phyloP scores from a whole-genome alignment of 2,797 vertebrate genomes.

The Varecia variegata region DNA sequence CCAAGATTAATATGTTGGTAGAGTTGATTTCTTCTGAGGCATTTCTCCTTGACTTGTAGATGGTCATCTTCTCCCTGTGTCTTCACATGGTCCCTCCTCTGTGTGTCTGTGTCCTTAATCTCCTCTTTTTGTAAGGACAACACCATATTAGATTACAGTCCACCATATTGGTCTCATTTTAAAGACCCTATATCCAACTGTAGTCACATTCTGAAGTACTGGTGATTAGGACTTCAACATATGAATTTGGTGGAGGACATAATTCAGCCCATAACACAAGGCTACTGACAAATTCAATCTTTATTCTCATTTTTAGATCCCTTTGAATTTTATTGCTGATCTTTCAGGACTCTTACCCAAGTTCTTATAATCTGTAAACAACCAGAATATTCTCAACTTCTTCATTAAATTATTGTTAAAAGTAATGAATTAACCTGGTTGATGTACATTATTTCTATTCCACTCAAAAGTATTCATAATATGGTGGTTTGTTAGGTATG shows the following conservation, averaged over 20 bases:
- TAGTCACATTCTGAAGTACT: neutral
- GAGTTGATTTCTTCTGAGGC: neutral
- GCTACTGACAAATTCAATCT: neutral
- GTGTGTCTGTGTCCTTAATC: neutral
- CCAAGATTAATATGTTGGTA: neutral
- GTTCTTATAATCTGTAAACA: neutral
- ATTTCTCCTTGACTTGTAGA: neutral
- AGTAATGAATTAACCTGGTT: neutral
- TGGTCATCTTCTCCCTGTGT: neutral
- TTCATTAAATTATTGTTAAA: constrained; percentile 32
- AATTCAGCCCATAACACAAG: neutral
- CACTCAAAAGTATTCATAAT: neutral
- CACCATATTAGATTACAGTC: neutral
- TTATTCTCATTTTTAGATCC: neutral
- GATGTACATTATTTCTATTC: neutral
- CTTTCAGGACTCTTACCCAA: neutral
- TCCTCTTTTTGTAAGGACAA: neutral
- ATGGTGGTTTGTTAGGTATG: neutral
- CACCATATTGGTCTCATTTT: neutral
- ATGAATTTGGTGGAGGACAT: neutral
- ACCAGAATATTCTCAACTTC: neutral
- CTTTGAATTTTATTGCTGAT: constrained; percentile 6
- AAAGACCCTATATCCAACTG: neutral
- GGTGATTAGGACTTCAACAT: neutral
- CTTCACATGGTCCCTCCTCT: neutral